Conservation (phyloP, 2,113 vertebrate species). For the Lontra canadensis region DNA sequence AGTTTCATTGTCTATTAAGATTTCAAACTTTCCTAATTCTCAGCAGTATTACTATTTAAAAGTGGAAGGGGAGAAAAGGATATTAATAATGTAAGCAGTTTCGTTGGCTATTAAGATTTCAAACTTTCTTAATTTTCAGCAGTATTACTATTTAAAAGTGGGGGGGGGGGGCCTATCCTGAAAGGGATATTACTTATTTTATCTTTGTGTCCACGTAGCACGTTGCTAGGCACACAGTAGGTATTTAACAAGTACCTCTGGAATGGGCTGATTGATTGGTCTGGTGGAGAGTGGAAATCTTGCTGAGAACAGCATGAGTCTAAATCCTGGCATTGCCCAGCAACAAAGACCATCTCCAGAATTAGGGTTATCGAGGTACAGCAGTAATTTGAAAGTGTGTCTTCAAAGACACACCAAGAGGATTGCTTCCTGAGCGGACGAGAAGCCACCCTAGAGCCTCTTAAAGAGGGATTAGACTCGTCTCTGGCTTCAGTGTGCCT, state of each 20-base stretch:
- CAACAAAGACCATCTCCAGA: constrained; percentile 34
- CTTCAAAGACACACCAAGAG: background rate
- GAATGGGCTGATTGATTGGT: background rate
- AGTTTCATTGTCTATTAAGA: constrained; percentile 55
- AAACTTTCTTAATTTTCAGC: constrained; percentile 63
- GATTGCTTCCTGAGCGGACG: background rate
- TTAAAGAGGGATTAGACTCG: fast-evolving
- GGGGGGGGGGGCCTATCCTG: background rate
- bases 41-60: background rate
- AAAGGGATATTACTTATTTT: background rate
- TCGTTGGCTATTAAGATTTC: constrained; percentile 50
- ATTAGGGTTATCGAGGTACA: background rate
- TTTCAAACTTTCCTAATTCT: constrained; percentile 64
- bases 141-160: background rate
- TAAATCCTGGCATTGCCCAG: background rate
- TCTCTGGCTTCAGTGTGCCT: background rate
- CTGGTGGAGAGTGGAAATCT: background rate
- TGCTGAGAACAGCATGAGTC: background rate
- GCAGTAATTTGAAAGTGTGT: background rate
- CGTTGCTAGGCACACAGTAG: constrained; percentile 35
- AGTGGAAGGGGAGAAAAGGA: background rate
- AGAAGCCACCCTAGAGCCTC: background rate
- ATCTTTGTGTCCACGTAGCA: background rate
- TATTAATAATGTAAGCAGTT: constrained; percentile 49
- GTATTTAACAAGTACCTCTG: background rate